phyloP scores from a whole-genome alignment of 2,113 vertebrate genomes.

The Varanus salvator region DNA sequence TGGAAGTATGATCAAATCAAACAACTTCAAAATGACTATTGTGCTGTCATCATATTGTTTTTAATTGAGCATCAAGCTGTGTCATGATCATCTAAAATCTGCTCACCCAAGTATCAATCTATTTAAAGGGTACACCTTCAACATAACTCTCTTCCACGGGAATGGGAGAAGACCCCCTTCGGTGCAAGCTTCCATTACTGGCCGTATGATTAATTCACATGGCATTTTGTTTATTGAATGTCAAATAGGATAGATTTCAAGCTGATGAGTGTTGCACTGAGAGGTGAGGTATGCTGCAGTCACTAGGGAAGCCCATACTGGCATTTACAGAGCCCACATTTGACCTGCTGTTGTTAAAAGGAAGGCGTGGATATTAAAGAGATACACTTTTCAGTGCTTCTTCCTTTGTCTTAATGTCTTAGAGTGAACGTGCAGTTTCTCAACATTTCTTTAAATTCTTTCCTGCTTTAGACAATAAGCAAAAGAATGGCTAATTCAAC shows the following conservation, averaged over 20 bases:
- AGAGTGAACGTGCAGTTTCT: not conserved
- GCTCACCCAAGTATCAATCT: not conserved
- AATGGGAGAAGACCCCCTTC: not conserved
- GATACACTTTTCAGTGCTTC: too few relatives aligned
- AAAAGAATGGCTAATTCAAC: slow-evolving; percentile 20
- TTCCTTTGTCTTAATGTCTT: not conserved
- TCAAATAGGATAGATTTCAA: not conserved
- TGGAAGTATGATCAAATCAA: not conserved
- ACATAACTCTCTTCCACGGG: not conserved
- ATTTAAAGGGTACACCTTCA: not conserved
- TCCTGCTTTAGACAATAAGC: not conserved
- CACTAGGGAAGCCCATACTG: not conserved
- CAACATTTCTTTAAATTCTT: slow-evolving; percentile 6
- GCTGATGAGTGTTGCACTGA: not conserved
- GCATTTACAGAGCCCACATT: not conserved
- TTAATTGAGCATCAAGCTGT: not conserved
- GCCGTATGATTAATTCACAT: not conserved
- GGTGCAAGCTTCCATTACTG: not conserved
- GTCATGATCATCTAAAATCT: not conserved
- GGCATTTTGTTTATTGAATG: not conserved
- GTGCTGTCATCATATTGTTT: not conserved
- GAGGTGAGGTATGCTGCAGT: too few relatives aligned
- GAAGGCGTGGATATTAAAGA: not conserved
- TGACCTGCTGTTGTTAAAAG: not conserved
- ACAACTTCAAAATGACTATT: not conserved